Conservation (phyloP, 2,797 vertebrate species). For the Gobio occitaniae region DNA sequence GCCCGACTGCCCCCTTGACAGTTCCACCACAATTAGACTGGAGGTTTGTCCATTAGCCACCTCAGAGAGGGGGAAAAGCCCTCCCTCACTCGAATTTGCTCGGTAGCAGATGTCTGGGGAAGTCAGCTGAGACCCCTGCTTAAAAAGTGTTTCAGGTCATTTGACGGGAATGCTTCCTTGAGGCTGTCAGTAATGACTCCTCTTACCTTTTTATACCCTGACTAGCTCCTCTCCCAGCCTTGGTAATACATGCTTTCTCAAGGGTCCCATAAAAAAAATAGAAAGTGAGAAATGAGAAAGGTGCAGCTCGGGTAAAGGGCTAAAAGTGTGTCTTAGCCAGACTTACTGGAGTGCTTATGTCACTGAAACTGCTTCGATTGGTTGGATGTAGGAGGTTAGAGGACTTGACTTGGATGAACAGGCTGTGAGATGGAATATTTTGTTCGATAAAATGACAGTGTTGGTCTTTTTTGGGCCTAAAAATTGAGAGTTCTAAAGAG, state of each 20-base stretch:
- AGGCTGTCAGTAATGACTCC: conserved; percentile 73
- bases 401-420: conserved; percentile 37
- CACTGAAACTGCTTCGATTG: conserved; percentile 41
- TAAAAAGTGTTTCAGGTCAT: conserved; percentile 79
- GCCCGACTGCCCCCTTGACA: conserved; percentile 35
- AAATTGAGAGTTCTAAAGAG: background rate
- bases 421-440: conserved; percentile 30
- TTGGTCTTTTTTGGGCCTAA: background rate
- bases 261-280: conserved; percentile 50
- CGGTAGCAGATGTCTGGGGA: conserved; percentile 72
- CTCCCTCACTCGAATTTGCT: conserved; percentile 64
- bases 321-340: conserved; percentile 48
- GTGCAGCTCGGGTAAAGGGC: conserved; percentile 40
- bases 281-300: conserved; percentile 51
- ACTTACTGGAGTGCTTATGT: conserved; percentile 45
- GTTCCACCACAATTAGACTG: conserved; percentile 50
- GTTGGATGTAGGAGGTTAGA: conserved; percentile 26
- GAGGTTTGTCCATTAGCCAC: conserved; percentile 41
- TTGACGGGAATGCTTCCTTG: conserved; percentile 74
- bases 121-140: conserved; percentile 71
- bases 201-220: conserved; percentile 69
- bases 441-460: conserved; percentile 24
- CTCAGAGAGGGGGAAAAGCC: conserved; percentile 16
- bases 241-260: conserved; percentile 56
- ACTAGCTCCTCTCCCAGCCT: conserved; percentile 34